phyloP scores from a whole-genome alignment of 2,113 vertebrate genomes.

The Chaetodon trifascialis region DNA sequence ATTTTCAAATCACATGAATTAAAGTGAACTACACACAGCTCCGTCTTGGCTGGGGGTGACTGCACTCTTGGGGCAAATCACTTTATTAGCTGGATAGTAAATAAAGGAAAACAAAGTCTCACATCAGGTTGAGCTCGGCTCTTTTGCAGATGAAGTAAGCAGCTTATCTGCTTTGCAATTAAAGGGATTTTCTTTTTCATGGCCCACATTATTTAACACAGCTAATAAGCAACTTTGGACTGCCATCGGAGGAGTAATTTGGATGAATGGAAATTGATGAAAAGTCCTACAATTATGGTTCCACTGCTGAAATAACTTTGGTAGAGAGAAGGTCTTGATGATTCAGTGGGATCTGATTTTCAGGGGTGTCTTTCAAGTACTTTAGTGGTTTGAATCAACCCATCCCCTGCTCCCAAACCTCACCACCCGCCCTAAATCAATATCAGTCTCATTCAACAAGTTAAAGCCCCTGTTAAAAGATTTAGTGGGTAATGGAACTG shows the following conservation, averaged over 20 bases:
- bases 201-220: slow-evolving; percentile 39
- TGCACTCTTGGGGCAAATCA: slow-evolving; percentile 47
- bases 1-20: slow-evolving; percentile 3
- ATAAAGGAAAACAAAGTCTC: slow-evolving; percentile 51
- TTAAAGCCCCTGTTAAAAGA: slow-evolving; percentile 77
- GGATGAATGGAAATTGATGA: slow-evolving; percentile 46
- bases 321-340: slow-evolving; percentile 21
- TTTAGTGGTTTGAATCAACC: slow-evolving; percentile 54
- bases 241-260: slow-evolving; percentile 30
- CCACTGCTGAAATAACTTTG: slow-evolving; percentile 28
- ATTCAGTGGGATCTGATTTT: slow-evolving; percentile 47
- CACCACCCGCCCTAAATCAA: slow-evolving; percentile 74
- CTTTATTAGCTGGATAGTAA: slow-evolving; percentile 54
- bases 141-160: slow-evolving; percentile 49
- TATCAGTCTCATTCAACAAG: slow-evolving; percentile 79
- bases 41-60: slow-evolving; percentile 27
- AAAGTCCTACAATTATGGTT: slow-evolving; percentile 11
- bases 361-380: slow-evolving; percentile 35
- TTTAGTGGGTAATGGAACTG: slow-evolving; percentile 76
- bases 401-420: slow-evolving; percentile 47
- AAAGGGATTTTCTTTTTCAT: slow-evolving; percentile 55
- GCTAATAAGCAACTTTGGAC: slow-evolving; percentile 41
- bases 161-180: slow-evolving; percentile 64
- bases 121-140: slow-evolving; percentile 38
- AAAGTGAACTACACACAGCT: slow-evolving; percentile 9